Percentiles rank a stretch among this genome's conserved stretches.
Conservation (phyloP, 2,797 vertebrate genomes). For the Sebastolobus alascanus region DNA sequence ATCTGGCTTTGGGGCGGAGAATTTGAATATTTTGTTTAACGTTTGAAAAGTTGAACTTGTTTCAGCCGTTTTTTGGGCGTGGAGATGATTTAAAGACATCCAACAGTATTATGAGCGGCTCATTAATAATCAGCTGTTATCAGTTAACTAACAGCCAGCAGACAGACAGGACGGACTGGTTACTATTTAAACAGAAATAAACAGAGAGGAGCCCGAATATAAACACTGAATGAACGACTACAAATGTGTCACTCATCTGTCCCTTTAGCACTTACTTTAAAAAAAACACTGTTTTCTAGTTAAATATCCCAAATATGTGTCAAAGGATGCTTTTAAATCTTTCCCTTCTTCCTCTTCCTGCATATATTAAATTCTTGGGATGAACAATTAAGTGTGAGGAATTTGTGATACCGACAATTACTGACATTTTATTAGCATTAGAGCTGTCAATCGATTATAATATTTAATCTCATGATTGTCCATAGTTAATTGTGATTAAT, state of each 20-base stretch:
- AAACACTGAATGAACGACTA: background rate
- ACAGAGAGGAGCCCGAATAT: background rate
- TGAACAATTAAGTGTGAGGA: background rate
- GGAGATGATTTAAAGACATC: background rate
- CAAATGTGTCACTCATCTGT: background rate
- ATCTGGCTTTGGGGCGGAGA: too few relatives aligned
- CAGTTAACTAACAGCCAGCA: background rate
- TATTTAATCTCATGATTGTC: too few relatives aligned
- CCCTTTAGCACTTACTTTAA: too few relatives aligned
- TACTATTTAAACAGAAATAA: constrained; percentile 24
- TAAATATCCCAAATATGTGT: background rate
- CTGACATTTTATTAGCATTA: background rate
- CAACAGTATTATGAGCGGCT: too few relatives aligned
- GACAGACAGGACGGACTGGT: constrained; percentile 33
- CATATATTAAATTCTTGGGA: background rate
- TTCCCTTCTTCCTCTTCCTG: background rate
- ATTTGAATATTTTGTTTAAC: background rate
- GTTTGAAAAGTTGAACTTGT: background rate
- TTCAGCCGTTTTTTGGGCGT: background rate
- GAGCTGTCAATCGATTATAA: too few relatives aligned
- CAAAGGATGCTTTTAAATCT: background rate
- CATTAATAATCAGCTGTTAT: background rate
- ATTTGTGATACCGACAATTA: background rate
- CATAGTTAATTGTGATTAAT: too few relatives aligned
- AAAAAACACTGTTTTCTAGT: background rate